These are phyloP conservation scores for Mungos mungo DNA, from an alignment of 2,113 vertebrate species.

Conservation along the genomic window DNA sequence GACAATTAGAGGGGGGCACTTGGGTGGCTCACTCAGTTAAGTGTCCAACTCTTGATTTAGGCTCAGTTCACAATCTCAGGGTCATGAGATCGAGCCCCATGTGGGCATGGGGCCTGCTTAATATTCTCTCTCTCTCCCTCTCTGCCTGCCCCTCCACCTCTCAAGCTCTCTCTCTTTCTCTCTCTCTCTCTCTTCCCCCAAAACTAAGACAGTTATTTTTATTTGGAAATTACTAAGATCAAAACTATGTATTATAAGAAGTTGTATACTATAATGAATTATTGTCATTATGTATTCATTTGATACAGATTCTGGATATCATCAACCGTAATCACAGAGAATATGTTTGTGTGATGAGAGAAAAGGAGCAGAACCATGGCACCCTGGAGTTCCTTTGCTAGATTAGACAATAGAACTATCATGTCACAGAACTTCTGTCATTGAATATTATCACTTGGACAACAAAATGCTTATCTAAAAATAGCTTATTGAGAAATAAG, in stretches of 20 bases:
- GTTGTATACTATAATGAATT: neutral
- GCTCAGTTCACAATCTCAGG: too few species aligned
- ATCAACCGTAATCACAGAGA: neutral
- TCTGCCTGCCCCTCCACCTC: too few species aligned
- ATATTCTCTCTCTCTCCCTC: too few species aligned
- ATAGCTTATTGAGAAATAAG: neutral
- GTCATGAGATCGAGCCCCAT: too few species aligned
- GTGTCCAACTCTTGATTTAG: too few species aligned
- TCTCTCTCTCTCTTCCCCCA: too few species aligned
- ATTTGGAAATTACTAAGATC: neutral
- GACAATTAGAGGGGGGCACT: neutral
- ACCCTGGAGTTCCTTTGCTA: neutral
- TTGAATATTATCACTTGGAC: neutral
- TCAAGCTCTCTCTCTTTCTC: too few species aligned
- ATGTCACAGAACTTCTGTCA: neutral
- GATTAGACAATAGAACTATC: neutral
- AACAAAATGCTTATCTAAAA: neutral
- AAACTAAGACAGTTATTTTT: neutral
- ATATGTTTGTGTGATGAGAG: neutral
- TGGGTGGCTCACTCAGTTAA: too few species aligned
- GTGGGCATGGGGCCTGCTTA: too few species aligned
- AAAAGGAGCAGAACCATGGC: neutral
- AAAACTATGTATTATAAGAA: neutral
- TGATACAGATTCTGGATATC: neutral
- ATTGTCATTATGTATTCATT: neutral